phyloP scores from a whole-genome alignment of 2,113 vertebrate genomes.

The Mesembrinibis cayennensis region DNA sequence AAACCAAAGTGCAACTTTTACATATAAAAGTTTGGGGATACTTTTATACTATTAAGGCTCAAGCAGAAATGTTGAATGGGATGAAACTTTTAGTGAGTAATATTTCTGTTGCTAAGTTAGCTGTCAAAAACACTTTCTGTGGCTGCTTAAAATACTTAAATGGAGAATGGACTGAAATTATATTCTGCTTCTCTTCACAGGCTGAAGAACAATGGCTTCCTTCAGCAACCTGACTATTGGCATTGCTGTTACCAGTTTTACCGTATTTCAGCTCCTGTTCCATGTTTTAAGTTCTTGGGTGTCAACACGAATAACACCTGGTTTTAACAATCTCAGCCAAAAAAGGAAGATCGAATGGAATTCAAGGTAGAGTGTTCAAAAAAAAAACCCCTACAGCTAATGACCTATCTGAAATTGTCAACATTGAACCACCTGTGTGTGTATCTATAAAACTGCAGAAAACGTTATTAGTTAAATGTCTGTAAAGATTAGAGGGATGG shows the following conservation, averaged over 20 bases:
- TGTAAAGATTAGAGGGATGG: neutral
- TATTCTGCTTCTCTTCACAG: constrained; percentile 56
- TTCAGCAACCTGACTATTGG: constrained; percentile 79
- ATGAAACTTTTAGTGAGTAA: neutral
- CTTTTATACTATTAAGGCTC: neutral
- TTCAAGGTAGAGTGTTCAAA: constrained; percentile 84
- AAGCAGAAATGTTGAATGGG: neutral
- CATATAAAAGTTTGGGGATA: neutral
- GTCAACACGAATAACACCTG: constrained; percentile 81
- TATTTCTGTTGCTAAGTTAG: neutral
- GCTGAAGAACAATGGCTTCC: constrained; percentile 85
- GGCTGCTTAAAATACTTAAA: neutral
- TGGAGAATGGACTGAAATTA: neutral
- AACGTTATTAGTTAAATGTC: neutral
- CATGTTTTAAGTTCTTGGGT: constrained; percentile 87
- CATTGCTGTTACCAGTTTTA: constrained; percentile 83
- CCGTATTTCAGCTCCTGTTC: constrained; percentile 91
- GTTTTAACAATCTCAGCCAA: constrained; percentile 83
- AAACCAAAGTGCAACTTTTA: neutral
- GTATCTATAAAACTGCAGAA: neutral
- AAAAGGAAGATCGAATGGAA: constrained; percentile 98
- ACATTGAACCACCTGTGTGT: neutral
- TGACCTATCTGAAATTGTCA: neutral
- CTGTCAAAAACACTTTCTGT: neutral
- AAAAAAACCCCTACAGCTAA: neutral